phyloP scores from a whole-genome alignment of 1,140 invertebrate species.

The Drosophila takahashii region DNA sequence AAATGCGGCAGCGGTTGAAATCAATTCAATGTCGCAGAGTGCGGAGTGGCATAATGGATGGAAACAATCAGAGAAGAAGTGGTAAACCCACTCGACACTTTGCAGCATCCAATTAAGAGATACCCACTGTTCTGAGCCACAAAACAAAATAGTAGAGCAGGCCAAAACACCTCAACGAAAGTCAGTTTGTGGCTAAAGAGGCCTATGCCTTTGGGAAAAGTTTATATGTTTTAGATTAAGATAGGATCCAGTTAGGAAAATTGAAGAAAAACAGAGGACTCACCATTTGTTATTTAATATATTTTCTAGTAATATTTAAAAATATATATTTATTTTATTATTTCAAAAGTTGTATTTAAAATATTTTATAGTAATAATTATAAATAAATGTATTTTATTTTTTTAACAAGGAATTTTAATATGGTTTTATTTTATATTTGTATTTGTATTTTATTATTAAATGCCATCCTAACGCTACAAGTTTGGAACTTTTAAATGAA shows the following conservation, averaged over 20 bases:
- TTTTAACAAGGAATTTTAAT: too few relatives aligned
- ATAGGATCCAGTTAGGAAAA: too few relatives aligned
- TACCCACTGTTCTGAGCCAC: not conserved
- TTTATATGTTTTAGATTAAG: not conserved
- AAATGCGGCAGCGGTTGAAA: conserved; percentile 35
- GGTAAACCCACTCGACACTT: not conserved
- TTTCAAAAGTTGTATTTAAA: too few relatives aligned
- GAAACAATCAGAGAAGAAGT: conserved; percentile 10
- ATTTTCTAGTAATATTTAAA: not conserved
- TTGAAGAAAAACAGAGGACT: not conserved
- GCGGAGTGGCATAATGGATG: conserved; percentile 27
- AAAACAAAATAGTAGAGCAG: conserved; percentile 9
- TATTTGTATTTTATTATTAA: too few relatives aligned
- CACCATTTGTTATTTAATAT: too few relatives aligned
- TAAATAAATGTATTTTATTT: too few relatives aligned
- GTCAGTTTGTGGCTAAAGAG: not conserved
- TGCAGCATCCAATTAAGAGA: conserved; percentile 14
- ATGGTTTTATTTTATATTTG: too few relatives aligned
- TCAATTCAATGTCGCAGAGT: conserved; percentile 23
- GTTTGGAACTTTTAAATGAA: too few relatives aligned
- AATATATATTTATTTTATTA: too few relatives aligned
- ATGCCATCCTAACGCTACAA: too few relatives aligned
- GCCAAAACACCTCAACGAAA: not conserved
- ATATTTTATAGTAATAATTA: too few relatives aligned
- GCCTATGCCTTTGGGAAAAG: not conserved